Conservation (phyloP, 1,140 invertebrate species). For the Armadillidium nasatum region DNA sequence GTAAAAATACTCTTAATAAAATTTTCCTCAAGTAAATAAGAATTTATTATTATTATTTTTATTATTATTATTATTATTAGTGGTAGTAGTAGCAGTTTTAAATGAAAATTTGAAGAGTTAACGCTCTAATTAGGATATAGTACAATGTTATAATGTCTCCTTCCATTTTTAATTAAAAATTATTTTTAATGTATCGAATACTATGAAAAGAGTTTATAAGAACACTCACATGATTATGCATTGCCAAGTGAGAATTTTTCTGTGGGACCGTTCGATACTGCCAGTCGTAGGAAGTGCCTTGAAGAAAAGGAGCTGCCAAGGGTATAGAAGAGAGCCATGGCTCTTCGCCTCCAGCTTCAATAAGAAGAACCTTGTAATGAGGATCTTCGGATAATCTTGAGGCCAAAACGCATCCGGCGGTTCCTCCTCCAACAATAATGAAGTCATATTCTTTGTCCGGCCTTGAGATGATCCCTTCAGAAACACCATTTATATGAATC, state of each 20-base stretch:
- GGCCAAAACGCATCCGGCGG: slow-evolving; percentile 57
- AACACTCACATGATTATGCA: slow-evolving; percentile 57
- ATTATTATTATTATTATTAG: no score
- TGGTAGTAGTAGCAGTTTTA: no score
- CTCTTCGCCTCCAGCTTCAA: slow-evolving; percentile 46
- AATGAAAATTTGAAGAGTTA: no score
- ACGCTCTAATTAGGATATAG: no score
- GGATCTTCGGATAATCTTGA: slow-evolving; percentile 47
- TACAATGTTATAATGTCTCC: no score
- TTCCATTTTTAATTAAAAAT: no score
- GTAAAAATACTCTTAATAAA: no score
- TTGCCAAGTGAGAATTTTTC: slow-evolving; percentile 70
- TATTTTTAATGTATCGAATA: no score
- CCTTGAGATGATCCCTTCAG: slow-evolving; percentile 31
- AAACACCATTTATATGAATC: no score
- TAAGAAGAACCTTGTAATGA: slow-evolving; percentile 39
- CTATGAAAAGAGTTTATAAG: no score
- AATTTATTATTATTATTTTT: no score
- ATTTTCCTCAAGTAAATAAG: no score
- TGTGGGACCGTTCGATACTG: slow-evolving; percentile 79
- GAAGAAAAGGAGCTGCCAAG: slow-evolving; percentile 61
- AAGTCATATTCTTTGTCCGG: slow-evolving; percentile 39
- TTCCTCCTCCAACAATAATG: slow-evolving; percentile 50
- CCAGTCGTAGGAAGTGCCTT: slow-evolving; percentile 65
- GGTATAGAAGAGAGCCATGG: slow-evolving; percentile 60